Conservation (phyloP, 2,113 vertebrate species). For the Eptesicus fuscus region DNA sequence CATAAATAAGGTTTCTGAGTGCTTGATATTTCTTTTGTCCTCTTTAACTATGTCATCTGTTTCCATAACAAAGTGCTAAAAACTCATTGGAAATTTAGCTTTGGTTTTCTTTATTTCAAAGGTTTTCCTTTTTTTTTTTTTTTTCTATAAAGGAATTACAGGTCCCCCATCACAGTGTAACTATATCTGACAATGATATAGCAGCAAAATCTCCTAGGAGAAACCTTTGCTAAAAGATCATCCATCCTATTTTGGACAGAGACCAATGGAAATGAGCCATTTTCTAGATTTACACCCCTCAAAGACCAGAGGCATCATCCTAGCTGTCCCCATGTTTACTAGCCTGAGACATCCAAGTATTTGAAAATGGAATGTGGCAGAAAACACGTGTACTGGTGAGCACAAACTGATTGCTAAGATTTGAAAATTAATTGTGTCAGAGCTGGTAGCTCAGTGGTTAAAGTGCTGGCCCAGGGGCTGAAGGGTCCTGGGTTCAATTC, state of each 20-base stretch:
- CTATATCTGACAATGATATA: neutral
- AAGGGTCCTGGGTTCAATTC: too few species aligned
- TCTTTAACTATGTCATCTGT: neutral
- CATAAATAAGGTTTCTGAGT: constrained; percentile 14
- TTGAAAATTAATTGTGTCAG: neutral
- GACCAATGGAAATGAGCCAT: neutral
- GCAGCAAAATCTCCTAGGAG: neutral
- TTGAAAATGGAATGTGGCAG: neutral
- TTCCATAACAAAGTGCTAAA: neutral
- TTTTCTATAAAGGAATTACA: neutral
- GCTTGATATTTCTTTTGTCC: neutral
- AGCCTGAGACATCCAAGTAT: neutral
- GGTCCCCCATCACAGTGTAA: neutral
- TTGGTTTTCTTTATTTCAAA: neutral
- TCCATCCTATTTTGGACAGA: neutral
- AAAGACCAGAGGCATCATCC: neutral
- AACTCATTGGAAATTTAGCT: neutral
- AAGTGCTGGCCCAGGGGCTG: too few species aligned
- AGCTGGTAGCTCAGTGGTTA: too few species aligned
- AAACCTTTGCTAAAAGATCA: neutral
- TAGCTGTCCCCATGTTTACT: neutral
- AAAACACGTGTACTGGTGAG: neutral
- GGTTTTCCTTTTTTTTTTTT: neutral
- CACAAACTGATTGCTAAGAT: neutral
- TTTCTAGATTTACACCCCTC: neutral